Evolutionary conservation across 1,140 invertebrate species (phyloP).

Genomic region (Pachyrhynchus sulphureomaculatus): DNA sequence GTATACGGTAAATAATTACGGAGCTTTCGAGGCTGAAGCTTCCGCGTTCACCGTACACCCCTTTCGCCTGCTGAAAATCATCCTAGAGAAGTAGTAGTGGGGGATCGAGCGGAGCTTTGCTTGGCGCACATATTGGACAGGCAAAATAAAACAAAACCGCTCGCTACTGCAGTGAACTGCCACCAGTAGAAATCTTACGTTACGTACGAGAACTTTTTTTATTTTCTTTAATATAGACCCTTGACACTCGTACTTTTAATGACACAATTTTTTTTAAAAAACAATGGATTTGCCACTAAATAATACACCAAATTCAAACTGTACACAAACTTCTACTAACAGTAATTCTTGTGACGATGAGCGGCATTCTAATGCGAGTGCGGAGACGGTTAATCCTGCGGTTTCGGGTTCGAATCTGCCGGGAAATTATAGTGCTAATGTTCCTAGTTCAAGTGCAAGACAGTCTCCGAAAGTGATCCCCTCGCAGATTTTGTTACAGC

Average conservation of each 20-base stretch:
- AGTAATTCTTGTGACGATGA: constrained; percentile 29
- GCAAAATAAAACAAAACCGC: constrained; percentile 46
- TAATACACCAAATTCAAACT: constrained; percentile 11
- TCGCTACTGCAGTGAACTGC: constrained; percentile 42
- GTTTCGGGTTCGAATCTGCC: constrained; percentile 26
- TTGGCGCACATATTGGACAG: constrained; percentile 31
- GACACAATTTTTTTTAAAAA: background rate
- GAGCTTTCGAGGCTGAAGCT: background rate
- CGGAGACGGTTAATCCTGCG: constrained; percentile 22
- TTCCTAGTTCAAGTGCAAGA: constrained; percentile 41
- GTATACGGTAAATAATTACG: background rate
- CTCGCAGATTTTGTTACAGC: constrained; percentile 28
- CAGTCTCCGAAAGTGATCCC: constrained; percentile 47
- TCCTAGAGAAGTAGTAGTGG: too few relatives aligned
- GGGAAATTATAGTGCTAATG: constrained; percentile 34
- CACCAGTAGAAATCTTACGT: constrained; percentile 26
- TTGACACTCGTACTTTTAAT: constrained; percentile 1
- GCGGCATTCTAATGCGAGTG: constrained; percentile 26
- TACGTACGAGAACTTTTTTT: constrained; percentile 21
- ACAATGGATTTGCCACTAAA: constrained; percentile 18
- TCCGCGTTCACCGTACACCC: constrained; percentile 26
- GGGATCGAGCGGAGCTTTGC: constrained; percentile 29
- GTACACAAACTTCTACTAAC: constrained; percentile 8
- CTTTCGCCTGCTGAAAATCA: constrained; percentile 20
- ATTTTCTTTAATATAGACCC: constrained; percentile 1